Conservation (phyloP, 2,113 vertebrate genomes). For the Ia io region DNA sequence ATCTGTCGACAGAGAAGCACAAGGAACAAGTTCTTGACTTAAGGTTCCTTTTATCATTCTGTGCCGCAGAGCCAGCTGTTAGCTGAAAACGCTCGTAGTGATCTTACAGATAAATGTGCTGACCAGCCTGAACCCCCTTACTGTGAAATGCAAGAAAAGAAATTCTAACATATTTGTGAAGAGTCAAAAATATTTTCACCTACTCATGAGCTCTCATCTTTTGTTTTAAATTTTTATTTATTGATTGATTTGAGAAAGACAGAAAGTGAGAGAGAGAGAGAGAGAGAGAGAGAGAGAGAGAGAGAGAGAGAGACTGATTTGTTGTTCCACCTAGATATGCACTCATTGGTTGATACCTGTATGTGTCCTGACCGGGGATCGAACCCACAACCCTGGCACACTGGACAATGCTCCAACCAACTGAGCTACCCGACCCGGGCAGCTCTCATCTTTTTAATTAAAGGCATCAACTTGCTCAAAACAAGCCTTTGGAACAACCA, state of each 20-base stretch:
- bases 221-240: neutral
- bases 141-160: neutral
- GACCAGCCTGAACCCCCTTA: neutral
- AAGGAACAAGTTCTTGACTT: neutral
- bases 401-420: neutral
- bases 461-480: slow-evolving; percentile 24
- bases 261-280: no score
- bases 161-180: slow-evolving; percentile 29
- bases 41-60: neutral
- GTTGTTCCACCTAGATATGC: neutral
- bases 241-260: neutral
- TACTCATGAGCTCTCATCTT: slow-evolving; percentile 21
- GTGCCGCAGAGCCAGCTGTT: neutral
- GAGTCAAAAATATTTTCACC: slow-evolving; percentile 46
- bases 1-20: neutral
- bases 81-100: neutral
- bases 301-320: neutral
- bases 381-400: neutral
- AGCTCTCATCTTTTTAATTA: slow-evolving; percentile 46
- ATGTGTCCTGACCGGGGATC: neutral
- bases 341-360: neutral
- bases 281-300: no score
- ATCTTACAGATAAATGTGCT: neutral
- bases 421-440: neutral
- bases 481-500: slow-evolving; percentile 37